Conservation (phyloP, 2,113 vertebrate species). For the Saimiri boliviensis region DNA sequence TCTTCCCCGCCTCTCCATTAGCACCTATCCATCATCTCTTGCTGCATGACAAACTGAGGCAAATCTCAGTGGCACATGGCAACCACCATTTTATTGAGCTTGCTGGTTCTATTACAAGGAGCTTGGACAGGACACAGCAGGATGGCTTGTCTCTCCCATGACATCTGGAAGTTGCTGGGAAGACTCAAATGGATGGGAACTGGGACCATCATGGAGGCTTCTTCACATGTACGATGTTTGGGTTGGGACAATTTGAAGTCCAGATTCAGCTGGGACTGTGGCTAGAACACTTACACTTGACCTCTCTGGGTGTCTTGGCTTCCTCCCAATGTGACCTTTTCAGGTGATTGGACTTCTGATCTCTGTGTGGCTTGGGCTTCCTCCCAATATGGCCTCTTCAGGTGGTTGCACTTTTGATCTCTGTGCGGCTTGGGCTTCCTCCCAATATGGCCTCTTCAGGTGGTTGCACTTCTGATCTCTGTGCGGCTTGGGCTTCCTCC, state of each 20-base stretch:
- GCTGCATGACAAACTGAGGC: accelerated
- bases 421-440: no score
- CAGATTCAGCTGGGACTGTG: no score
- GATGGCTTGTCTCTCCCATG: accelerated
- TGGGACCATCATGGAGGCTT: not conserved
- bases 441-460: no score
- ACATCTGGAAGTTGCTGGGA: not conserved
- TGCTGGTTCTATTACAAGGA: accelerated
- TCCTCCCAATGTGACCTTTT: no score
- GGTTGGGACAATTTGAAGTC: not conserved
- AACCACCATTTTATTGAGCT: not conserved
- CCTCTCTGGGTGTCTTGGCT: accelerated
- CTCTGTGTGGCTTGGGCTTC: no score
- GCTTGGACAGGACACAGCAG: accelerated
- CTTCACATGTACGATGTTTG: not conserved
- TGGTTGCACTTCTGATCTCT: no score
- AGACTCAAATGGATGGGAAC: not conserved
- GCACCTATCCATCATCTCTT: not conserved
- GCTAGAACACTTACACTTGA: accelerated
- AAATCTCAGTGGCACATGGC: accelerated
- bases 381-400: no score
- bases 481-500: no score
- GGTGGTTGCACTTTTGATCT: no score
- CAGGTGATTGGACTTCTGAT: no score
- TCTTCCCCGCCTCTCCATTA: not conserved